Evolutionary conservation across 2,113 vertebrate genomes (phyloP), one percentile per base, ranked within the genome.

Genomic region (Ursus arctos): DNA sequence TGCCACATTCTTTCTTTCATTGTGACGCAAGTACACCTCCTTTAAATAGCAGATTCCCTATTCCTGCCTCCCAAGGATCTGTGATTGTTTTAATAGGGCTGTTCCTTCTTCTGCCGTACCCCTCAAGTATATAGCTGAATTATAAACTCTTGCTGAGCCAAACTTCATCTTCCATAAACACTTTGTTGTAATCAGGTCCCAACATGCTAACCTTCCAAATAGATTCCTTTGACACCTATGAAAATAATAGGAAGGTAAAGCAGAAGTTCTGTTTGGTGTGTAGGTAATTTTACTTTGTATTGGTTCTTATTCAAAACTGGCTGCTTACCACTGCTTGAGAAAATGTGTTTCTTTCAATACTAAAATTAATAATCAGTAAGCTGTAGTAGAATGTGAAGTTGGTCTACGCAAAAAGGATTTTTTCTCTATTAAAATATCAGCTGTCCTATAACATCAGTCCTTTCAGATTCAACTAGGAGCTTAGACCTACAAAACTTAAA

Each of bases 181-280:
- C 40, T n/a, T 2, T 87, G 12, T 67, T 26, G 33, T 22, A 77
- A 82, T 79, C 72, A 91, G 40, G n/a, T 51, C 22, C 18, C 26
- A 11, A 88, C 67, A 79, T 82, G 12, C 61, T 94, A 71, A 84
- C 12, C 2, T 71, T 12, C 28, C 19, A 91, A 90, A 72, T 86
- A 86, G 67, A 92, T 65, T 57, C 22, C 10, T 88, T 85, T 72
- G 76, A 84, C 97, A 71, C 28, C 28, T 82, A n/a, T 65, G n/a
- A 43, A 87, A 94, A 71, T 28, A 77, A 71, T 36, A 93, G 22
- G 53, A 96, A 69, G 7, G 16, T 33, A 1, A 51, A 63, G 26
- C 63, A 31, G 24, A 43, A 61, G 77, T 82, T 72, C 61, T 57
- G 22, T 82, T 67, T 77, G 8, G 1, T 51, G 36, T 71, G 7